phyloP scores from a whole-genome alignment of 2,797 vertebrate genomes.

The Malacoctenus gilli region DNA sequence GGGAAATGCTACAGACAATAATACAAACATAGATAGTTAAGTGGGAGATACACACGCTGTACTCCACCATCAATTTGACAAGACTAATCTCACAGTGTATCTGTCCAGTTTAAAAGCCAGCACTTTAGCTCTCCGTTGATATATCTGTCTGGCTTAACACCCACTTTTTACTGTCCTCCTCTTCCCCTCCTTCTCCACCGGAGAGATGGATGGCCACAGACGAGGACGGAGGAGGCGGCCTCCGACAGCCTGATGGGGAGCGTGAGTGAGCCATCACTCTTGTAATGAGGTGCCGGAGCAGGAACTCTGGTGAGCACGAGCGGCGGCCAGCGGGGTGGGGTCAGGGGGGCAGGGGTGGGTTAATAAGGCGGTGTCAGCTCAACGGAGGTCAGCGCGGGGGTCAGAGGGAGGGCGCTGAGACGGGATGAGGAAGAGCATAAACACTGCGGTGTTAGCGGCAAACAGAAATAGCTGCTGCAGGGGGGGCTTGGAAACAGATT shows the following conservation, averaged over 20 bases:
- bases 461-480: slow-evolving; percentile 43
- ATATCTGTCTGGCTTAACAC: slow-evolving; percentile 36
- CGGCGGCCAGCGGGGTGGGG: slow-evolving; percentile 9
- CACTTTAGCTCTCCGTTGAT: slow-evolving; percentile 21
- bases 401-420: slow-evolving; percentile 28
- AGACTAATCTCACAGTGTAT: too few species aligned
- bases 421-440: slow-evolving; percentile 20
- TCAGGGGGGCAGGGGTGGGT: neutral
- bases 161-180: slow-evolving; percentile 28
- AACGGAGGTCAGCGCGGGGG: slow-evolving; percentile 47
- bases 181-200: slow-evolving; percentile 16
- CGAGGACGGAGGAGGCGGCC: slow-evolving; percentile 49
- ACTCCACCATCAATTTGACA: slow-evolving; percentile 4
- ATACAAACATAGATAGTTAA: neutral
- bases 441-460: slow-evolving; percentile 31
- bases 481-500: slow-evolving; percentile 29
- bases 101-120: slow-evolving; percentile 20
- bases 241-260: slow-evolving; percentile 46
- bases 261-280: slow-evolving; percentile 68
- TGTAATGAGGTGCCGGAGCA: slow-evolving; percentile 58
- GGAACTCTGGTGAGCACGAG: slow-evolving; percentile 43
- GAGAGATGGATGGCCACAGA: slow-evolving; percentile 63
- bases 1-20: neutral
- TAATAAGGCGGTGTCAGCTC: slow-evolving; percentile 19
- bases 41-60: slow-evolving; percentile 4